phyloP scores from a whole-genome alignment of 1,140 invertebrate species.

The Parasteatoda tepidariorum region DNA sequence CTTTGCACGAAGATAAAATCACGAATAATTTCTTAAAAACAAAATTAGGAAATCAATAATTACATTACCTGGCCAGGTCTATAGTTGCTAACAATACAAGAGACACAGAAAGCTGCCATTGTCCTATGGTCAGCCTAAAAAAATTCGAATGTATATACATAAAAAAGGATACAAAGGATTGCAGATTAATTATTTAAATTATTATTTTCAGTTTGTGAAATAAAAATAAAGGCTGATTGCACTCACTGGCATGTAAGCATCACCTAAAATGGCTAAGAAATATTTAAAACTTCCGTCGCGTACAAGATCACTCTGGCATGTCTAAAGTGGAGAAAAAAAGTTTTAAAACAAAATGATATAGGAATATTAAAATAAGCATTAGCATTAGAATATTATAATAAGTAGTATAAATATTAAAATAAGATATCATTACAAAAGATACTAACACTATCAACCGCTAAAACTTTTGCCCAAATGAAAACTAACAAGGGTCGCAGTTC shows the following conservation, averaged over 20 bases:
- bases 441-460: slow-evolving; percentile 94
- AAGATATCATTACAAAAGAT: slow-evolving; percentile 11
- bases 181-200: too few relatives aligned
- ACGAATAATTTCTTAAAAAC: too few relatives aligned
- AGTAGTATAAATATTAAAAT: background rate
- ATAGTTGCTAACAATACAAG: slow-evolving; percentile 92
- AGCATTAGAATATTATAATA: background rate
- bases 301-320: slow-evolving; percentile 94
- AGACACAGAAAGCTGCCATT: slow-evolving; percentile 90
- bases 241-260: slow-evolving; percentile 83
- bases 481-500: slow-evolving; percentile 93
- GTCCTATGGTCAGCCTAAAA: slow-evolving; percentile 84
- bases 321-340: slow-evolving; percentile 73
- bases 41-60: background rate
- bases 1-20: too few relatives aligned
- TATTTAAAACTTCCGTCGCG: slow-evolving; percentile 96
- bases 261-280: slow-evolving; percentile 89
- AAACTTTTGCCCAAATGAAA: slow-evolving; percentile 99
- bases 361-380: background rate
- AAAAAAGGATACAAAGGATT: too few relatives aligned
- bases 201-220: too few relatives aligned
- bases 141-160: too few relatives aligned
- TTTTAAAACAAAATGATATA: background rate
- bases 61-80: slow-evolving; percentile 78
- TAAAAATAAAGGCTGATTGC: too few relatives aligned